Base-by-base conservation (phyloP, 2,797 vertebrate genomes). In the Coranthus polyacanthus region DNA sequence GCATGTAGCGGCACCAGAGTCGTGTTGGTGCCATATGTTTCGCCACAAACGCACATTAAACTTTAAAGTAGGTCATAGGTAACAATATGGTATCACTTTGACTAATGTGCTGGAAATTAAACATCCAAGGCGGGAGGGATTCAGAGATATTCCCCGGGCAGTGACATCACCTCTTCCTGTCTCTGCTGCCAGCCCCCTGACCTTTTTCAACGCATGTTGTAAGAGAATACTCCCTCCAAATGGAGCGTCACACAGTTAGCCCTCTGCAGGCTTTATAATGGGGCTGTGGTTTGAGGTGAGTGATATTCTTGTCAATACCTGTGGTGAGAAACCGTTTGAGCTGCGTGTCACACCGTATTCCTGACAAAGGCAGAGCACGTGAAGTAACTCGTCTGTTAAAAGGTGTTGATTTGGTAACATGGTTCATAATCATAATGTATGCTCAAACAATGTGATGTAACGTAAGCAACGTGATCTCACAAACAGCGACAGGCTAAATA, bases 151-250 rank as follows among this genome's bases (percentile, higher is more conserved):
- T 89, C 86, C 84, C 79, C 18, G 24, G 76, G 72, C 52, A 72
- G 72, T 92, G 91, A 92, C 89, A 83, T 93, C 88, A 92, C 74
- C 79, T 75, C 79, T 79, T 80, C 70, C 76, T 67, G 68, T 79
- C 74, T 80, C 82, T 24, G 12, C 75, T 85, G 69, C 69, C 66
- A 81, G 78, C 58, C 75, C 82, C 45, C 51, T 87, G 88, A 92
- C 88, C 91, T 82, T 54, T 58, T 52, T 26, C 41, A 54, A 54
- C 54, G 56, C 42, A 3, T 70, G 77, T 57, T 84, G 82, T 75
- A 89, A 90, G 75, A 6, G 41, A 82, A 86, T 69, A 82, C 77
- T 81, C 76, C 67, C 61, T 81, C 68, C 29, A 83, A 92, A 82
- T 52, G 64, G 61, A 67, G 75, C 61, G 24, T 83, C 79, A 78